These are phyloP conservation scores for Diprion similis DNA, from an alignment of 1,140 invertebrate species.

Conservation along the genomic window DNA sequence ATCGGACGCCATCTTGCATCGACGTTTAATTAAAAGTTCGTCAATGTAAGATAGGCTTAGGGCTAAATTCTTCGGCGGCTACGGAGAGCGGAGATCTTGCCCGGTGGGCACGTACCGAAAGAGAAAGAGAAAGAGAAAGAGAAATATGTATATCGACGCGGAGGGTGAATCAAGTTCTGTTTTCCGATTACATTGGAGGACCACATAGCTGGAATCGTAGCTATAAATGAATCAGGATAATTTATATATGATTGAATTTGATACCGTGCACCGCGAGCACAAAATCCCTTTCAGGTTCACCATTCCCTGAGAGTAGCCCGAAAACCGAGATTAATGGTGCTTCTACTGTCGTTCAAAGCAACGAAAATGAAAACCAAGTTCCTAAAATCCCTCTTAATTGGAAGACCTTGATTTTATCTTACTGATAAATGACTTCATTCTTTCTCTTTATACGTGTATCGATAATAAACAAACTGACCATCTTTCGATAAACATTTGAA, in stretches of 20 bases:
- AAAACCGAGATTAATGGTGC: not conserved
- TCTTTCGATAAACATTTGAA: too few species aligned
- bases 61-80: too few species aligned
- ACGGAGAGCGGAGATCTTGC: not conserved
- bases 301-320: not conserved
- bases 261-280: not conserved
- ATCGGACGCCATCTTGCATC: not conserved
- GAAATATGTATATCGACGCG: not conserved
- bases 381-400: conserved; percentile 5
- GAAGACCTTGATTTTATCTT: not conserved
- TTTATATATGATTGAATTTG: not conserved
- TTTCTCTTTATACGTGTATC: not conserved
- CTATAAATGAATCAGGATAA: not conserved
- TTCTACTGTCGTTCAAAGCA: not conserved
- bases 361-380: not conserved
- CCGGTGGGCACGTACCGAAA: not conserved
- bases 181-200: not conserved
- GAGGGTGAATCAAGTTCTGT: not conserved
- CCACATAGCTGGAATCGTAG: not conserved
- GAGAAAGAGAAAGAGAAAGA: not conserved
- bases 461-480: too few species aligned
- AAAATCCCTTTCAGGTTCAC: not conserved
- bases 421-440: not conserved
- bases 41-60: not conserved
- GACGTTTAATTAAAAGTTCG: conserved; percentile 5